Evolutionary conservation across 2,797 vertebrate genomes (phyloP).

Genomic region (Aldrovandia affinis): DNA sequence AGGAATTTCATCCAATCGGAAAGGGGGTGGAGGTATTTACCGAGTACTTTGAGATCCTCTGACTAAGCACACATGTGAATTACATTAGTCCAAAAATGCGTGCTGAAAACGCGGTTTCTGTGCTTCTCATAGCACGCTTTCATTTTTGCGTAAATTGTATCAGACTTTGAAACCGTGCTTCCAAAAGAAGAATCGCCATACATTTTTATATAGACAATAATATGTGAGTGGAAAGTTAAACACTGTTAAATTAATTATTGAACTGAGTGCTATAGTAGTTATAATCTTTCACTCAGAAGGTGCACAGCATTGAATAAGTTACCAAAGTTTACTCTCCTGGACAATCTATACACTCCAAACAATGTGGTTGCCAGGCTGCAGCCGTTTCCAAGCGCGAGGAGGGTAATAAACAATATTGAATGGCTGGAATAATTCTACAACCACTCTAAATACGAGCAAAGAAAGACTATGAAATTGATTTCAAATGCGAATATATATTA

Average conservation of each 20-base stretch:
- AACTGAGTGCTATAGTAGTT: background rate
- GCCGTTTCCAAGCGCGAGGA: background rate
- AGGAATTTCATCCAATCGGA: conserved; percentile 68
- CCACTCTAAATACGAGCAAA: background rate
- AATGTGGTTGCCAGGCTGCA: background rate
- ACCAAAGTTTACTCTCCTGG: background rate
- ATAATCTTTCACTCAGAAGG: background rate
- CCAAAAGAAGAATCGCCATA: background rate
- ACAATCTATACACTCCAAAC: background rate
- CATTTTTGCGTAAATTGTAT: background rate
- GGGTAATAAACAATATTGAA: background rate
- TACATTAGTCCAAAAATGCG: conserved; percentile 63
- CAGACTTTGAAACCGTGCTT: background rate
- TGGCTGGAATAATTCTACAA: background rate
- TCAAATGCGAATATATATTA: background rate
- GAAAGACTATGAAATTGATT: background rate
- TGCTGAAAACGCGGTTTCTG: background rate
- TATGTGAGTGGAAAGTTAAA: background rate
- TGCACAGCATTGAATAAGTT: background rate
- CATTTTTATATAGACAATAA: background rate
- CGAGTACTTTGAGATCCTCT: conserved; percentile 73
- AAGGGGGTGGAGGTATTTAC: conserved; percentile 67
- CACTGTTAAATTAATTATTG: background rate
- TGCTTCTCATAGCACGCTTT: background rate
- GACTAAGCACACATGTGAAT: conserved; percentile 66